These are phyloP conservation scores for Hylomyscus alleni DNA, from an alignment of 2,797 vertebrate species.

Conservation along the genomic window DNA sequence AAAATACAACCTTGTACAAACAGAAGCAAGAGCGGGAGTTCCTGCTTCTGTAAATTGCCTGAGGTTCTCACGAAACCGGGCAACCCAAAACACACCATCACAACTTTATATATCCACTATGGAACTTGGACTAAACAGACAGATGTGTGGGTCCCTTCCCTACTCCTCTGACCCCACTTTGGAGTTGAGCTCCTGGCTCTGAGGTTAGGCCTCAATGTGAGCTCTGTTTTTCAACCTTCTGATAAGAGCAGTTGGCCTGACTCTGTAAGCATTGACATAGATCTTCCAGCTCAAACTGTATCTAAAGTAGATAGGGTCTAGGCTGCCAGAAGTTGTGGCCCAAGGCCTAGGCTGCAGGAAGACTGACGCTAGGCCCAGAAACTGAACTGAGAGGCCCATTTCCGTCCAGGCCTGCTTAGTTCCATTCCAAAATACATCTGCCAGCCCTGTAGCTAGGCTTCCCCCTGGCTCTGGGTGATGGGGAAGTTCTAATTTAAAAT, in stretches of 20 bases:
- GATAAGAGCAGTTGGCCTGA: slow-evolving; percentile 88
- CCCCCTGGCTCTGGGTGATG: slow-evolving; percentile 83
- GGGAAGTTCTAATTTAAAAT: slow-evolving; percentile 86
- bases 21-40: slow-evolving; percentile 54
- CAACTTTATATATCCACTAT: slow-evolving; percentile 92
- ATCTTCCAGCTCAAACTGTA: slow-evolving; percentile 73
- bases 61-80: slow-evolving; percentile 82
- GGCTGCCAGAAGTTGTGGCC: background rate
- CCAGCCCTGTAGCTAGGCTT: background rate
- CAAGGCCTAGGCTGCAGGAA: background rate
- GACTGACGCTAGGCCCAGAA: background rate
- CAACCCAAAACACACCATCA: slow-evolving; percentile 90
- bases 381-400: slow-evolving; percentile 46
- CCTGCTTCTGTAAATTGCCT: slow-evolving; percentile 78
- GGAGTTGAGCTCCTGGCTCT: slow-evolving; percentile 90
- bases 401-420: slow-evolving; percentile 73
- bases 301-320: slow-evolving; percentile 75
- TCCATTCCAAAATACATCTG: slow-evolving; percentile 23
- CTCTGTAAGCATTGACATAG: slow-evolving; percentile 88
- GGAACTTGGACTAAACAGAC: slow-evolving; percentile 94
- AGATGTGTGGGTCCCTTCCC: slow-evolving; percentile 90
- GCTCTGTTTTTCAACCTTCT: slow-evolving; percentile 91
- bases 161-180: slow-evolving; percentile 73
- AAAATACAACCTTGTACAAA: background rate
- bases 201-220: slow-evolving; percentile 92